Evolutionary conservation across 2,113 vertebrate species (phyloP), one percentile per base, ranked within the genome.

Genomic region (Henicopernis longicauda): DNA sequence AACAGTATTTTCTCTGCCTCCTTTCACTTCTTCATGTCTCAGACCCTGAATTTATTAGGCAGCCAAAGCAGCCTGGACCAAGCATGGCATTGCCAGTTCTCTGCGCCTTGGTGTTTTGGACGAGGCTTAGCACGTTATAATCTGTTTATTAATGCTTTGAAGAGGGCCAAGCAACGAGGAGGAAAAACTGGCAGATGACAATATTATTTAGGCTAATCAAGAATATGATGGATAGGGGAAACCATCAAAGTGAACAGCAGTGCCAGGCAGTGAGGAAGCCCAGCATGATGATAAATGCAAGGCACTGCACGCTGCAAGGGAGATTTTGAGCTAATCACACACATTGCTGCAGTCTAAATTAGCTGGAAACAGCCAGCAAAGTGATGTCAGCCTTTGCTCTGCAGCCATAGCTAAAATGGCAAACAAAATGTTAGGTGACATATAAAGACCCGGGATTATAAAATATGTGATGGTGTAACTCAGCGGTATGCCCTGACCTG

Each of bases 111-210:
- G 82, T 32, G 70, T 91, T 95, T 83, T 45, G 73, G 57, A 77
- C 0, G 0, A 87, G 70, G 70, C 44, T 95, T 83, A 92, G 79
- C 19, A 8, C 3, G 1, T 54, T 40, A 38, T 93, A 96, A 94
- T 94, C 87, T 95, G 76, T 88, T 96, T 91, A 91, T 87, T 87
- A 95, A 80, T 59, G 73, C 78, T 85, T 77, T 82, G 81, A 94
- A 95, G 62, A 80, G 40, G 40, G 65, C 58, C 70, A 54, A 95
- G 66, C 86, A 89, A 71, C 1, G 5, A 76, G 86, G 55, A 88
- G 85, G 59, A 80, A 96, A 96, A 95, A 90, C 16, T 71, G 88
- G 73, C 88, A 96, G 82, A 59, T 81, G 82, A 95, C 93, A 92
- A 81, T 81, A 84, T 79, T 82, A 61, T 95, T 93, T 84, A 89